Base-by-base conservation (phyloP, 1,140 invertebrate species). In the Bombus cullumanus region DNA sequence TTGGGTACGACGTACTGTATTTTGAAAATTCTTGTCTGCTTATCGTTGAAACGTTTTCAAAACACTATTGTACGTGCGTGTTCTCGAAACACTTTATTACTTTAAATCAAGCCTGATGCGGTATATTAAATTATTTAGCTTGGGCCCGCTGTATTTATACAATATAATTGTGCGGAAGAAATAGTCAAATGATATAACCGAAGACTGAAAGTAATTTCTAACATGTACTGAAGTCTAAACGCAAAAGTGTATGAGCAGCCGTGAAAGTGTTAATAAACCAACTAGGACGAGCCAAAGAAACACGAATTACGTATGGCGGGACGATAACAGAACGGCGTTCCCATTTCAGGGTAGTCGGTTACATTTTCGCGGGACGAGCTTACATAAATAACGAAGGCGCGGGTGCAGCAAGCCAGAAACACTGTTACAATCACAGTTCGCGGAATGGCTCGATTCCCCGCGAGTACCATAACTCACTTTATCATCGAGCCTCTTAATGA, bases 401-500 rank as follows among this genome's bases (percentile, higher is more conserved):
- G 47, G 39, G 25, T 22, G 75, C 82, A 84, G 69, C 83, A 84
- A 72, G 76, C 66, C 77, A 79, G 83, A 80, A 62, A 84, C 76
- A 62, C 66, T 62, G 68, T 72, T 72, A 43, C 83, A 41, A 79
- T 84, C 74, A 79, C 83, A 84, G 39, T 80, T 72, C 66, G 76
- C 53, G 41, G 62, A 84, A 84, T 59, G 68, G 76, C 83, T 72
- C 68, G 76, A 84, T 84, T 62, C 83, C 75, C 53, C 31, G 53
- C 39, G 53, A 62, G 47, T 71, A 31, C 76, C 76, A 84, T 84
- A 84, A 84, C 53, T 84, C 83, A 84, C 76, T 84, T 84, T 84
- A 84, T 84, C 83, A 84, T 84, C 83, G 68, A 72, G 76, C 83
- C 83, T 59, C 68, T 80, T 84, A 84, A 84, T 84, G 83, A 84